Evolutionary conservation across 2,888 invertebrate genomes (phyloP), one percentile per base, ranked within the genome.

Genomic region (Cryptosula pallasiana): DNA sequence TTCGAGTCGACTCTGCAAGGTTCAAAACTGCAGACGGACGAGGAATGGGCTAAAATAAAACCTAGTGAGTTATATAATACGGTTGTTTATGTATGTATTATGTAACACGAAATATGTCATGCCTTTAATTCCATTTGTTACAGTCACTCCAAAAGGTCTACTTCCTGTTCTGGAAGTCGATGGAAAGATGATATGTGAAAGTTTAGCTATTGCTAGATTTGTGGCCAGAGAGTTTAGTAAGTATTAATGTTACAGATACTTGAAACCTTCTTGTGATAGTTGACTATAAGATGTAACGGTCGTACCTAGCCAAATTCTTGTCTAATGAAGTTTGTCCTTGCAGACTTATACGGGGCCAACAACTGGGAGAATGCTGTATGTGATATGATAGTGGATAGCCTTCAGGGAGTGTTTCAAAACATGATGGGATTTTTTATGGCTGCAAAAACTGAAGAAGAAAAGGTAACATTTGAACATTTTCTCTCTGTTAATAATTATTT

Each of bases 151-250:
- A 32, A 63, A 63, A 27, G 63, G 63, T 29, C 63, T 29, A 63
- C 63, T 63, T n/a, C 63, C 63, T 13, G 32, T 63, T 20, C 63
- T 63, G 32, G 63, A 63, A 63, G 63, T 63, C 27, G 63, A 63
- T 63, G 63, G 63, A 25, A 63, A 25, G 63, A 63, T 34, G 63
- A 63, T 63, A 9, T 63, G 63, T 63, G 63, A 63, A 27, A 63
- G 63, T 63, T 20, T 27, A 5, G 63, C 63, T 2, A 63, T 63
- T 2, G 63, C 63, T 34, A 63, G 63, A 63, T 63, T 13, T 32
- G 63, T 32, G 25, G 63, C 29, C 27, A 63, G 63, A 63, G 63
- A 63, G 34, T 13, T 32, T 5, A 27, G 63, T 63, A 57, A 57
- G 16, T 57, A 23, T 57, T 20, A 45, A n/a, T n/a, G n/a, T n/a